Percentiles rank a stretch among this genome's conserved stretches.
phyloP scores from a whole-genome alignment of 2,888 invertebrate species.

The Diplolepis rosae region DNA sequence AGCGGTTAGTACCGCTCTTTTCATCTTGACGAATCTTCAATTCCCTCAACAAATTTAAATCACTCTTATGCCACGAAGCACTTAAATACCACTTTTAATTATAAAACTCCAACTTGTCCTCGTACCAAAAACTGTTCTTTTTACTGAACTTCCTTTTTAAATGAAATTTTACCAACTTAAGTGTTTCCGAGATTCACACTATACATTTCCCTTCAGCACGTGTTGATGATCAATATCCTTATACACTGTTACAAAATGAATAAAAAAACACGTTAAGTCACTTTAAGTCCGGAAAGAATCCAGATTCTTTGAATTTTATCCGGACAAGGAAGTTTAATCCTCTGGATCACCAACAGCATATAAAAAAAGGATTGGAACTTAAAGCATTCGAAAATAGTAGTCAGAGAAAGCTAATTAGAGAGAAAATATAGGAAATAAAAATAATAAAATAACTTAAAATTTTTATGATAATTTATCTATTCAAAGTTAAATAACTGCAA shows the following conservation, averaged over 20 bases:
- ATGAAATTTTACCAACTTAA: neutral
- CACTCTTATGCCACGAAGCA: slow-evolving; percentile 40
- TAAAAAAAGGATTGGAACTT: neutral
- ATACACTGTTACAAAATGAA: neutral
- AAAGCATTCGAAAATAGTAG: neutral
- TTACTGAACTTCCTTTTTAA: neutral
- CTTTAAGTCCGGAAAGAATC: neutral
- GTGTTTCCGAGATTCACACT: neutral
- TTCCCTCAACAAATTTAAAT: slow-evolving; percentile 31
- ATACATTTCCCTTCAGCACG: slow-evolving; percentile 1
- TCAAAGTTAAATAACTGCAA: too few species aligned
- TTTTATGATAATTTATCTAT: too few species aligned
- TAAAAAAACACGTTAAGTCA: neutral
- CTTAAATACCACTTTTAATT: slow-evolving; percentile 37
- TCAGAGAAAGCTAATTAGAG: neutral
- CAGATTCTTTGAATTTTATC: neutral
- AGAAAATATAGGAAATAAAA: neutral
- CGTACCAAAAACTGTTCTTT: neutral
- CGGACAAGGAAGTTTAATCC: neutral
- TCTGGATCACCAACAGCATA: neutral
- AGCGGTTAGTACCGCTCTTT: slow-evolving; percentile 63
- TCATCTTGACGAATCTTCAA: slow-evolving; percentile 56
- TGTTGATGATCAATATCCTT: slow-evolving; percentile 7
- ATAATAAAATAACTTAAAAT: neutral
- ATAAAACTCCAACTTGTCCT: slow-evolving; percentile 5